A percentile compares a stretch with the other conserved stretches of the same genome.
Evolutionary conservation across 2,113 vertebrate genomes (phyloP).

Genomic region (Columbina picui): DNA sequence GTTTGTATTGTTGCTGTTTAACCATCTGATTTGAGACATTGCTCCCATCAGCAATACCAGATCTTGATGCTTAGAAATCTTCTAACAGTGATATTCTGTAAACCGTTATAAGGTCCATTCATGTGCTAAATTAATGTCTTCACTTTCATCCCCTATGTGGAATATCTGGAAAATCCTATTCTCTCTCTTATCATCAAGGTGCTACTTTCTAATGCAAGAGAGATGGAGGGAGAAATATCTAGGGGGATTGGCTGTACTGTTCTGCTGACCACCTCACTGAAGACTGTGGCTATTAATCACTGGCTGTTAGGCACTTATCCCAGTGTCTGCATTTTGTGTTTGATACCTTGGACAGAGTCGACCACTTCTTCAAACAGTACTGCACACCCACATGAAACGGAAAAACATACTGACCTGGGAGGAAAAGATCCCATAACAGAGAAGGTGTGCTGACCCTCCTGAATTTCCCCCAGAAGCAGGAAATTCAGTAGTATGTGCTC

Average conservation of each 20-base stretch:
- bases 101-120: not conserved
- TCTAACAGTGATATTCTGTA: not conserved
- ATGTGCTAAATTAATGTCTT: not conserved
- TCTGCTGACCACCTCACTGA: not conserved
- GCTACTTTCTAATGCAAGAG: not conserved
- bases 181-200: not conserved
- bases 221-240: not conserved
- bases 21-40: not conserved
- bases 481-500: not conserved
- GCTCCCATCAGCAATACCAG: rapidly evolving
- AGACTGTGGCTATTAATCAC: not conserved
- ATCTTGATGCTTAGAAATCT: not conserved
- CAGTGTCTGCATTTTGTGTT: not conserved
- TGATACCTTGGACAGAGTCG: not conserved
- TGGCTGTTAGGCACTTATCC: not conserved
- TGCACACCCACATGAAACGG: not conserved
- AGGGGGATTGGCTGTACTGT: not conserved
- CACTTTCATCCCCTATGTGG: not conserved
- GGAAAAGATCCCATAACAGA: not conserved
- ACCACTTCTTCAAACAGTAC: not conserved
- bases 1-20: not conserved
- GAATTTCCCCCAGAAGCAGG: not conserved
- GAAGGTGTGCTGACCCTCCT: not conserved
- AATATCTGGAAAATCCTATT: not conserved
- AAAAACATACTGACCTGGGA: not conserved